Evolutionary conservation across 1,140 invertebrate genomes (phyloP).

Genomic region (Trachymyrmex septentrionalis): DNA sequence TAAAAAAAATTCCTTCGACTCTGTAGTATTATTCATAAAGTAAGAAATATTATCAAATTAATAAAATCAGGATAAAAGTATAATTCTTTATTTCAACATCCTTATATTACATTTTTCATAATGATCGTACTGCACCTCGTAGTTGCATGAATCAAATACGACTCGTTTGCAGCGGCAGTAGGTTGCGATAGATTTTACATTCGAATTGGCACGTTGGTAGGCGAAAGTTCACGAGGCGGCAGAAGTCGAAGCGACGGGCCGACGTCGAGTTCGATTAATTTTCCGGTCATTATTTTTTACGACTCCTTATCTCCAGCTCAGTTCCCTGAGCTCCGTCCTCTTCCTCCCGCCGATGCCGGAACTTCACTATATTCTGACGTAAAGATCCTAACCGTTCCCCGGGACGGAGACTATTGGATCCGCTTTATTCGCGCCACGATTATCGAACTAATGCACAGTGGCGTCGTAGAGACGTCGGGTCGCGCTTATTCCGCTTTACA

Average conservation of each 20-base stretch:
- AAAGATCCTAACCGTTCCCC: background rate
- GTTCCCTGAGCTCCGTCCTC: slow-evolving; percentile 43
- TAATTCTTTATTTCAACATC: no score
- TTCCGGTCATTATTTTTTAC: slow-evolving; percentile 86
- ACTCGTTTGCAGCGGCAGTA: background rate
- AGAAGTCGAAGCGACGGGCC: slow-evolving; percentile 80
- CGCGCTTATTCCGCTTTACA: slow-evolving; percentile 74
- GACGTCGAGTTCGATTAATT: slow-evolving; percentile 84
- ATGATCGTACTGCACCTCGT: slow-evolving; percentile 3
- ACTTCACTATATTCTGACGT: background rate
- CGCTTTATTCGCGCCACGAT: slow-evolving; percentile 76
- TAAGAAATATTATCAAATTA: background rate
- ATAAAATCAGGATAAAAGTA: background rate
- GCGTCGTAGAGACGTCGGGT: slow-evolving; percentile 67
- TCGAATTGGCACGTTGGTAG: slow-evolving; percentile 40
- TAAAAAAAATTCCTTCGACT: background rate
- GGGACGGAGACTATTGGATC: slow-evolving; percentile 67
- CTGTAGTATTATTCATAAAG: background rate
- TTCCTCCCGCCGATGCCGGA: background rate
- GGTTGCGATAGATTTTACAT: slow-evolving; percentile 21
- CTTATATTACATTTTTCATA: background rate
- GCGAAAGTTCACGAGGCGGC: slow-evolving; percentile 76
- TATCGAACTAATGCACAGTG: slow-evolving; percentile 70
- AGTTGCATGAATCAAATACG: background rate
- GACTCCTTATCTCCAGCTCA: slow-evolving; percentile 80